Conservation (phyloP, 2,113 vertebrate species). For the Pteropus alecto region DNA sequence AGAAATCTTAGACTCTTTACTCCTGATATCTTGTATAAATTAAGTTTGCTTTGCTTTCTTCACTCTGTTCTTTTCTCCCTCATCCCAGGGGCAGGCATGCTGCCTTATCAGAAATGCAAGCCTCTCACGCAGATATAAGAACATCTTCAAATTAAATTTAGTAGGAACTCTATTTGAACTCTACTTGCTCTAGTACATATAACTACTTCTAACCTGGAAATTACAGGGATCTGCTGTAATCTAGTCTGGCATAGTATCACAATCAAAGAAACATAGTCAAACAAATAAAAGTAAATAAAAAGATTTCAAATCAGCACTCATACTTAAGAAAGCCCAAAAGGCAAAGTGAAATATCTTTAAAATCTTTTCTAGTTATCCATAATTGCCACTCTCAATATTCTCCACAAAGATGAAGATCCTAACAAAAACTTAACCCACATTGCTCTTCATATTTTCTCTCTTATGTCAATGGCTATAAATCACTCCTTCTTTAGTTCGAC, state of each 20-base stretch:
- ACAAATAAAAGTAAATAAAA: slow-evolving; percentile 44
- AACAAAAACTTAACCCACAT: background rate
- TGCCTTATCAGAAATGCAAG: background rate
- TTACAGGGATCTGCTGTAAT: background rate
- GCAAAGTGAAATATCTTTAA: background rate
- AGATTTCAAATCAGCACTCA: background rate
- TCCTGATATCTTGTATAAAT: background rate
- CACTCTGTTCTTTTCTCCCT: background rate
- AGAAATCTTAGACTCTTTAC: background rate
- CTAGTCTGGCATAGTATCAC: background rate
- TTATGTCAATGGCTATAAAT: background rate
- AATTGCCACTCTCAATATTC: background rate
- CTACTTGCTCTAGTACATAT: background rate
- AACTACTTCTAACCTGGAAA: slow-evolving; percentile 38
- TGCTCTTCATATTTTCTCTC: background rate
- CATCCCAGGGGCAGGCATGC: background rate
- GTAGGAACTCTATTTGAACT: background rate
- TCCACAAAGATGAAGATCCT: background rate
- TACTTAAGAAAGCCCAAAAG: background rate
- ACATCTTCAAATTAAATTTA: background rate
- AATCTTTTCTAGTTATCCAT: background rate
- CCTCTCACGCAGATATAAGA: background rate
- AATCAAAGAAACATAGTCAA: slow-evolving; percentile 24
- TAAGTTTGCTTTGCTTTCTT: background rate
- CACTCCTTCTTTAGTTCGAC: background rate